These are phyloP conservation scores for Pristiophorus japonicus DNA, from an alignment of 2,113 vertebrate genomes.

Conservation along the genomic window DNA sequence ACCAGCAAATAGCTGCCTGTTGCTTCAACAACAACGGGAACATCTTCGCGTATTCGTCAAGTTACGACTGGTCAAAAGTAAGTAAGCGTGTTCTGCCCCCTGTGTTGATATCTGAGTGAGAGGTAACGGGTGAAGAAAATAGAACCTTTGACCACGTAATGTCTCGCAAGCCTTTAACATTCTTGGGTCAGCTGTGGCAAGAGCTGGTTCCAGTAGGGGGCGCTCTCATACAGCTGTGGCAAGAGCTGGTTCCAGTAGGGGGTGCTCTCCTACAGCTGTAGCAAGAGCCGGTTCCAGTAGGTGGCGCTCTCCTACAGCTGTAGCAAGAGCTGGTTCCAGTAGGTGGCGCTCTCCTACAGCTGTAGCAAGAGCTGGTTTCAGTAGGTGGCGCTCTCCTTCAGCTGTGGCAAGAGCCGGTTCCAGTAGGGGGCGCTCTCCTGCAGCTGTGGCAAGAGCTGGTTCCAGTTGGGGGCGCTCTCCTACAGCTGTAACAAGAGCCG, in stretches of 20 bases:
- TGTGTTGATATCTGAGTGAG: neutral
- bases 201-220: neutral
- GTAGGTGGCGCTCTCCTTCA: neutral
- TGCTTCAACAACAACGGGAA: constrained; percentile 95
- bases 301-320: neutral
- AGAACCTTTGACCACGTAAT: neutral
- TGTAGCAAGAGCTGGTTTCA: too few species aligned
- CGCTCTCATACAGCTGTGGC: too few species aligned
- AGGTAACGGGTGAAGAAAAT: neutral
- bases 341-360: neutral
- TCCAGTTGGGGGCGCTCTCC: too few species aligned
- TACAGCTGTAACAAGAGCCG: neutral
- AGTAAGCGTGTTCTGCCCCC: constrained; percentile 15
- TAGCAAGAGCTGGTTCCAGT: neutral
- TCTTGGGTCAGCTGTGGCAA: neutral
- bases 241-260: neutral
- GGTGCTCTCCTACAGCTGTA: neutral
- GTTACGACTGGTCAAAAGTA: constrained; percentile 99
- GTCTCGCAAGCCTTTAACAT: neutral
- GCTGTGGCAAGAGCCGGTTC: neutral
- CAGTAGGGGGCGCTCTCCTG: neutral
- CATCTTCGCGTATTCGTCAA: constrained; percentile 95
- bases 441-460: neutral
- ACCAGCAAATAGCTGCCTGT: constrained; percentile 92
- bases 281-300: neutral